Evolutionary conservation across 1,140 invertebrate genomes (phyloP).

Genomic region (Drosophila seguyi): DNA sequence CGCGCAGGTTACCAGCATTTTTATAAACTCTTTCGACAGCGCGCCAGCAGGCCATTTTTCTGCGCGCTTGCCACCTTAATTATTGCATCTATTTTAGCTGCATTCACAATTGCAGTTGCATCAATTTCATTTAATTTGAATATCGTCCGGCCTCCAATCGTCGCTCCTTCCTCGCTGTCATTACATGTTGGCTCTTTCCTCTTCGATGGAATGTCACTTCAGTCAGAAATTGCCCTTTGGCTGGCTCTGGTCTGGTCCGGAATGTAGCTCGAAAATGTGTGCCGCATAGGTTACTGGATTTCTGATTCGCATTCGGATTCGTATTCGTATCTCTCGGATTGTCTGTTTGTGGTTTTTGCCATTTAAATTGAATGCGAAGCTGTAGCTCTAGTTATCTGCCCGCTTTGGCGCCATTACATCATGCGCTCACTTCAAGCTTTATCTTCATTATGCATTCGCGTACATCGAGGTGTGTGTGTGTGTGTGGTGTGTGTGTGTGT

Average conservation of each 20-base stretch:
- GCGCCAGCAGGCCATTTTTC: slow-evolving; percentile 41
- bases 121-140: slow-evolving; percentile 61
- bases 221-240: slow-evolving; percentile 32
- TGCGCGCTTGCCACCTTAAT: slow-evolving; percentile 60
- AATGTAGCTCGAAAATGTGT: slow-evolving; percentile 25
- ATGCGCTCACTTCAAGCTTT: slow-evolving; percentile 38
- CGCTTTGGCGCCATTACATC: slow-evolving; percentile 76
- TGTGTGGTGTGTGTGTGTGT: slow-evolving; percentile 5
- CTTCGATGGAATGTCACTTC: slow-evolving; percentile 35
- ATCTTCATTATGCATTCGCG: slow-evolving; percentile 43
- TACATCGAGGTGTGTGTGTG: background rate
- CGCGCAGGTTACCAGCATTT: slow-evolving; percentile 78
- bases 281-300: slow-evolving; percentile 33
- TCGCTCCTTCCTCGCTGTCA: background rate
- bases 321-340: slow-evolving; percentile 11
- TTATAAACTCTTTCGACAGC: slow-evolving; percentile 75
- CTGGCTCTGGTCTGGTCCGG: background rate
- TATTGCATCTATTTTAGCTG: slow-evolving; percentile 77
- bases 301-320: slow-evolving; percentile 1
- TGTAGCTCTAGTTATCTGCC: slow-evolving; percentile 75
- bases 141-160: slow-evolving; percentile 3
- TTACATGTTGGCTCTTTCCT: background rate
- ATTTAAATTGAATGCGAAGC: slow-evolving; percentile 66
- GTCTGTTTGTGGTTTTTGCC: slow-evolving; percentile 68
- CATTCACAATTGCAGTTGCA: slow-evolving; percentile 59